A percentile compares a stretch with the other conserved stretches of the same genome.
Evolutionary conservation across 2,888 invertebrate genomes (phyloP).

Genomic region (Drosophila mulleri): DNA sequence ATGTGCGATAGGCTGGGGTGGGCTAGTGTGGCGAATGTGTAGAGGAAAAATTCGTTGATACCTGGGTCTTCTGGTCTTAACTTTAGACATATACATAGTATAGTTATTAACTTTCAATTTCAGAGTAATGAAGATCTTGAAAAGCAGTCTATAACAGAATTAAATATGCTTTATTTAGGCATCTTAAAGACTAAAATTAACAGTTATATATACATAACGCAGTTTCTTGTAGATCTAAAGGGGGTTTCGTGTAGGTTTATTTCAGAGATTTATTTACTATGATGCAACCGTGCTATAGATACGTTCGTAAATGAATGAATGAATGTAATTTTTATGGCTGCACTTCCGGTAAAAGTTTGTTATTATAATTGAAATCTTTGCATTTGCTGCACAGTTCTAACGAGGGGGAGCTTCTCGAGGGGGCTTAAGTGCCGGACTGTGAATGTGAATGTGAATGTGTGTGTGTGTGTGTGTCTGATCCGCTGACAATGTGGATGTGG

Average conservation of each 20-base stretch:
- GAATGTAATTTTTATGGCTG: constrained; percentile 31
- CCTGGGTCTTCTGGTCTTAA: too few species aligned
- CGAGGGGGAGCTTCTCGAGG: constrained; percentile 25
- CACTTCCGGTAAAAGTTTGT: constrained; percentile 61
- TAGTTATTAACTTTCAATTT: not conserved
- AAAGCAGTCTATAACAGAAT: not conserved
- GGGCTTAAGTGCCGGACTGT: constrained; percentile 21
- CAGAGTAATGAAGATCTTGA: not conserved
- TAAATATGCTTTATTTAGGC: not conserved
- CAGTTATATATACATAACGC: not conserved
- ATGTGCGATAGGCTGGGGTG: not conserved
- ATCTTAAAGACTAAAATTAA: not conserved
- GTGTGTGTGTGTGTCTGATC: constrained; percentile 50
- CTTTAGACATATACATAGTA: not conserved
- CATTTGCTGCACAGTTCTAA: constrained; percentile 28
- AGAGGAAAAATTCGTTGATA: not conserved
- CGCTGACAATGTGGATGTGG: constrained; percentile 55
- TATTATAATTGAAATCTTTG: constrained; percentile 33
- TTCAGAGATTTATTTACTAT: constrained; percentile 5
- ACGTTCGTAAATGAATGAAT: constrained; percentile 4
- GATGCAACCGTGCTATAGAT: constrained; percentile 36
- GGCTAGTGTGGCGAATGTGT: not conserved
- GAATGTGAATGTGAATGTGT: constrained; percentile 3
- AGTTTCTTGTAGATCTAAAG: not conserved
- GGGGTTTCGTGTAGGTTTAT: not conserved